A percentile compares a stretch with the other conserved stretches of the same genome.
Evolutionary conservation across 1,140 invertebrate genomes (phyloP).

Genomic region (Drosophila lini): DNA sequence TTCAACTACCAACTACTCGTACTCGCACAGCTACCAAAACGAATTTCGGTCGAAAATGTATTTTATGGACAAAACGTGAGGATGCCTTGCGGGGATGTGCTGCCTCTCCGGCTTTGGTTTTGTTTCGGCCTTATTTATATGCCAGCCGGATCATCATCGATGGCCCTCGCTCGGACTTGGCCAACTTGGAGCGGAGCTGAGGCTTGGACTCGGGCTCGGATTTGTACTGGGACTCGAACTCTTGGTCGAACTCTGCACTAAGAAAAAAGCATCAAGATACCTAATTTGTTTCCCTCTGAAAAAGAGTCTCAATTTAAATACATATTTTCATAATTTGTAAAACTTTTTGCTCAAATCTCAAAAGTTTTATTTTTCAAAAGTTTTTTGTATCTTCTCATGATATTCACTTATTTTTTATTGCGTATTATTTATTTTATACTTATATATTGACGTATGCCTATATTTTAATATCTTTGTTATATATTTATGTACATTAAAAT

Average conservation of each 20-base stretch:
- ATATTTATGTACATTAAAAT: no score
- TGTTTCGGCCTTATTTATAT: constrained; percentile 69
- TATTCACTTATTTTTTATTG: no score
- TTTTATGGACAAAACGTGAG: constrained; percentile 78
- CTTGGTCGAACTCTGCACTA: constrained; percentile 11
- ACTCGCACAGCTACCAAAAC: constrained; percentile 37
- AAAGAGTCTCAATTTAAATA: background rate
- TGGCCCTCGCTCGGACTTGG: constrained; percentile 66
- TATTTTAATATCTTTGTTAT: no score
- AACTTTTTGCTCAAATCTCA: background rate
- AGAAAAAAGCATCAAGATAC: background rate
- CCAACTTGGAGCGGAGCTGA: background rate
- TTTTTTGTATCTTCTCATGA: no score
- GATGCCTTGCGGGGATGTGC: constrained; percentile 57
- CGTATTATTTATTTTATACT: background rate
- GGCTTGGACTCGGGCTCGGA: background rate
- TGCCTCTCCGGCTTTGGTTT: constrained; percentile 14
- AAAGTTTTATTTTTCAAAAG: background rate
- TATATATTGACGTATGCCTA: background rate
- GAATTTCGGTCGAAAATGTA: constrained; percentile 78
- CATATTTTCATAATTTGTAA: background rate
- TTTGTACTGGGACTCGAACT: background rate
- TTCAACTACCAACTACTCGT: constrained; percentile 32
- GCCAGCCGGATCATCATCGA: constrained; percentile 74
- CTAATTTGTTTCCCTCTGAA: background rate